phyloP scores from a whole-genome alignment of 2,113 vertebrate genomes.

The Paratilapia polleni region DNA sequence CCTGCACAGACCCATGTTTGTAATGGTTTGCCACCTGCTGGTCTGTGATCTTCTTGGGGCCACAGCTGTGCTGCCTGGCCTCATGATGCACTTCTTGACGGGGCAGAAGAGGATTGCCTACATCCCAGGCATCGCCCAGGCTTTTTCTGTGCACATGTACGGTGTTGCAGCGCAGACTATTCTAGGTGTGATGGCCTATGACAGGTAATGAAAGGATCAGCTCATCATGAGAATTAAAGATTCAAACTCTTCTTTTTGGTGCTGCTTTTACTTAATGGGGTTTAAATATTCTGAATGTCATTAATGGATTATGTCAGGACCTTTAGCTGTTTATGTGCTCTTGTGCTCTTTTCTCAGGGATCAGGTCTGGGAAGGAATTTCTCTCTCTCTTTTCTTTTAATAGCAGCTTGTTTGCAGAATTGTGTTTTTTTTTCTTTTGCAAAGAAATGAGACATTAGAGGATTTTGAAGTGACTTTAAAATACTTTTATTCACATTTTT shows the following conservation, averaged over 20 bases:
- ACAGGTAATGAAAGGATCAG: slow-evolving; percentile 54
- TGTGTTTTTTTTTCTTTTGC: background rate
- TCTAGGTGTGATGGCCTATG: slow-evolving; percentile 66
- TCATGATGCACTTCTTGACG: slow-evolving; percentile 63
- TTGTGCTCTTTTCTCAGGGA: background rate
- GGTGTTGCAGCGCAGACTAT: slow-evolving; percentile 49
- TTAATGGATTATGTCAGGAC: no score
- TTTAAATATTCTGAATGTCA: background rate
- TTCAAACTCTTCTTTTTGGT: background rate
- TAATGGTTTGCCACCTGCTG: slow-evolving; percentile 59
- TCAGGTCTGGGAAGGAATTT: background rate
- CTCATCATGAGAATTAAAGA: background rate
- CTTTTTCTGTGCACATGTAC: slow-evolving; percentile 53
- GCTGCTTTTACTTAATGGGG: no score
- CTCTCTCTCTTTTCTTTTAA: no score
- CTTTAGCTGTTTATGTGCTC: no score
- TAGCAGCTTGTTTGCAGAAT: background rate
- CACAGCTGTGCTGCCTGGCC: slow-evolving; percentile 43
- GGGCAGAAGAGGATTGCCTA: slow-evolving; percentile 56
- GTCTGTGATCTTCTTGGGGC: slow-evolving; percentile 64
- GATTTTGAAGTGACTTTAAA: background rate
- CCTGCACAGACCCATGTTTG: slow-evolving; percentile 71
- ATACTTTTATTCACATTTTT: no score
- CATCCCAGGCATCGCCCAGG: slow-evolving; percentile 52
- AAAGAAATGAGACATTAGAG: background rate